Evolutionary conservation across 2,113 vertebrate species (phyloP).

Genomic region (Ivindomyrus marchei): DNA sequence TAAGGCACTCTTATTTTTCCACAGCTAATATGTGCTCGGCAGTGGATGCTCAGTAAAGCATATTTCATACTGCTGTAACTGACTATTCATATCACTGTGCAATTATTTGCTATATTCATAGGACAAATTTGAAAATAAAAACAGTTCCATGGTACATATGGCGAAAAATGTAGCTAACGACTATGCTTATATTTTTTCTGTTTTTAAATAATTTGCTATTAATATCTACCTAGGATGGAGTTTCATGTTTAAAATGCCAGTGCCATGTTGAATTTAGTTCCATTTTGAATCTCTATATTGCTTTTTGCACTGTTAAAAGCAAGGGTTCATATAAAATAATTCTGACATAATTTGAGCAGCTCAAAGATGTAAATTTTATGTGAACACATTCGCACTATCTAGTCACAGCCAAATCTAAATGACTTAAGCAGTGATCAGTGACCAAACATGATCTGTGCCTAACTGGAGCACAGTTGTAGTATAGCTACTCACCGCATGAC

Average conservation of each 20-base stretch:
- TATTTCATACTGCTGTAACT: neutral
- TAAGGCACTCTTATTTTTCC: neutral
- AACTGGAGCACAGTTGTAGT: neutral
- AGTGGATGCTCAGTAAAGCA: neutral
- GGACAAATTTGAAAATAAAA: neutral
- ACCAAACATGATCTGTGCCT: conserved; percentile 9
- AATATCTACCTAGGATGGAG: neutral
- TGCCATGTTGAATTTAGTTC: neutral
- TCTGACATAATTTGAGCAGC: neutral
- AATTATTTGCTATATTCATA: neutral
- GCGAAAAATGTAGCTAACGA: neutral
- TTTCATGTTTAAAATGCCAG: neutral
- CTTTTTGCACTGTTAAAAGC: neutral
- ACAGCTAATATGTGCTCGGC: neutral
- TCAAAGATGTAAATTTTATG: neutral
- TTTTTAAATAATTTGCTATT: neutral
- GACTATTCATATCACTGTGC: neutral
- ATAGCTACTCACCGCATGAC: neutral
- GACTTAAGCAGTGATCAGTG: conserved; percentile 21
- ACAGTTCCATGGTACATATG: neutral
- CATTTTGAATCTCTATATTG: neutral
- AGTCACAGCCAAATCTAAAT: neutral
- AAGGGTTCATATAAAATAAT: neutral
- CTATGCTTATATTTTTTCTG: neutral
- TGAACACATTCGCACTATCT: neutral